Conservation (phyloP, 2,797 vertebrate genomes). For the Gobio occitaniae region DNA sequence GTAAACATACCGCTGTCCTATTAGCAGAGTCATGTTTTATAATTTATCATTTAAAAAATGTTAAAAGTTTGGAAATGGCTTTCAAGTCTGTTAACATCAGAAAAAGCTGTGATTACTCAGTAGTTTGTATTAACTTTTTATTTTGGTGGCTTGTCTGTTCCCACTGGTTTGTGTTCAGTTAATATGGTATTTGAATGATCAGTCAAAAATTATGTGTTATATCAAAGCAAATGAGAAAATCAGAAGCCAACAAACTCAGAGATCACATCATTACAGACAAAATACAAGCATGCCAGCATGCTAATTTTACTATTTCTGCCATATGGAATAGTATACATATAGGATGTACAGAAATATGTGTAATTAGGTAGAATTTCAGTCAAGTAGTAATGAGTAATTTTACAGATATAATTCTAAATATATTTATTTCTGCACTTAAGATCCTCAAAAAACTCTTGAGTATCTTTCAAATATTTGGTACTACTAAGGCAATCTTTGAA, state of each 20-base stretch:
- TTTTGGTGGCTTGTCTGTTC: constrained; percentile 3
- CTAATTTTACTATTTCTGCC: background rate
- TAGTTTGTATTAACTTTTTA: background rate
- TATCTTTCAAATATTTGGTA: background rate
- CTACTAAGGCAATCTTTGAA: background rate
- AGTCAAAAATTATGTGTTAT: background rate
- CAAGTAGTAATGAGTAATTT: no score
- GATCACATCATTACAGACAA: background rate
- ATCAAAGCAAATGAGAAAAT: background rate
- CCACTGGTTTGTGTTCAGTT: background rate
- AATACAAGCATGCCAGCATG: background rate
- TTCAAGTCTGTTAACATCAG: constrained; percentile 49
- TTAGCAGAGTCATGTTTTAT: constrained; percentile 66
- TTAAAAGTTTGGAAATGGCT: constrained; percentile 59
- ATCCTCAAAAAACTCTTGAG: no score
- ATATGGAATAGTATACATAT: background rate
- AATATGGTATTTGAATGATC: background rate
- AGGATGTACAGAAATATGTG: background rate
- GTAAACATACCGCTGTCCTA: constrained; percentile 48
- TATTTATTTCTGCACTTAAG: background rate
- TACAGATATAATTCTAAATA: background rate
- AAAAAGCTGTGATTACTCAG: constrained; percentile 23
- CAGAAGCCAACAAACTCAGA: background rate
- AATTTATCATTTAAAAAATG: constrained; percentile 63
- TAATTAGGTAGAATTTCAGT: background rate